Evolutionary conservation across 2,888 invertebrate species (phyloP), one percentile per base, ranked within the genome.

Genomic region (Microctonus aethiopoides): DNA sequence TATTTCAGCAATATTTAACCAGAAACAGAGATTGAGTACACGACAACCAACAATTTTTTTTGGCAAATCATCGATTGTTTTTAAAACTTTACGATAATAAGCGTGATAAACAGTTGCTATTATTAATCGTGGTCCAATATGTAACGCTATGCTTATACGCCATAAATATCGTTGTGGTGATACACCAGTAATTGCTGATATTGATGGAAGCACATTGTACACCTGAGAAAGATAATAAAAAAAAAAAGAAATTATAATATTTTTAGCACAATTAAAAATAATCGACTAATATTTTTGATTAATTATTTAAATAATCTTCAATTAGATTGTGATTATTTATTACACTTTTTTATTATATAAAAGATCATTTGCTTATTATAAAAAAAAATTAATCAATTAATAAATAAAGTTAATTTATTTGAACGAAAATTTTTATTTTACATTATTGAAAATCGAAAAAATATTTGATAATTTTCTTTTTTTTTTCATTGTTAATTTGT

Each of bases 181-280:
- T 78, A 97, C 92, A 64, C 97, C 97, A 73, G 97, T 97, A 86
- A 97, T 95, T 76, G 97, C 95, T 90, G 96, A 97, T 89, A 97
- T 96, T 80, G 96, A 96, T 82, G 97, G 97, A 84, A 97, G 93
- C 87, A 96, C 92, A 88, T 97, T 97, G 87, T 95, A 95, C 68
- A 96, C 97, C 97, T 97, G 87, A 4, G 20, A 46, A 16, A 88
- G 84, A 75, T 59, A 72, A 75, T 46, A 70, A 61, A 7, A 52
- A 63, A 41, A 69, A 71, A 16, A 13, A 5, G 11, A 2, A 36
- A 24, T 51, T 24, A 52, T 22, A n/a, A 39, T n/a, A n/a, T n/a
- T n/a, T n/a, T n/a, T n/a, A n/a, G n/a, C 9, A 36, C 2, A 2
- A 7, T 10, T 11, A 36, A 11, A 59, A 32, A 16, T 16, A 20